Evolutionary conservation across 2,797 vertebrate genomes (phyloP).

Genomic region (Xenops minutus): DNA sequence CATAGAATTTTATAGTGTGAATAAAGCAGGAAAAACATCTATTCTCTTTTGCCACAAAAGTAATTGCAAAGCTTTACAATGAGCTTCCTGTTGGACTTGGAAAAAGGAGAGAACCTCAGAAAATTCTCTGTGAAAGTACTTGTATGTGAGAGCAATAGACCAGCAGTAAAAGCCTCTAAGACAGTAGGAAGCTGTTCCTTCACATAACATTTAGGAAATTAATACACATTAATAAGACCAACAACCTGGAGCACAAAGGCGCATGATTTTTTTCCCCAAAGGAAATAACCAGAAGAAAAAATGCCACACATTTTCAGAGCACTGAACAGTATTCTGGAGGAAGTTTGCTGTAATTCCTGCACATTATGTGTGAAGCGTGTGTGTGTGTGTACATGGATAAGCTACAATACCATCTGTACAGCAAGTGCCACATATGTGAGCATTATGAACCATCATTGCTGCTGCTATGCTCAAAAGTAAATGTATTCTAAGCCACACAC

Average conservation of each 20-base stretch:
- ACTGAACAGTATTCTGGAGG: background rate
- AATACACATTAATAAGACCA: background rate
- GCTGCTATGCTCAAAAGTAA: conserved; percentile 27
- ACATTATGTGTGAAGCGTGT: conserved; percentile 16
- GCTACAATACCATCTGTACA: conserved; percentile 54
- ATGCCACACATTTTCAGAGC: background rate
- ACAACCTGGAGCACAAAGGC: background rate
- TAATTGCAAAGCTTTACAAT: conserved; percentile 50
- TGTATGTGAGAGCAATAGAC: conserved; percentile 18
- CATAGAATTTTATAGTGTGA: background rate
- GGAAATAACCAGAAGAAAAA: background rate
- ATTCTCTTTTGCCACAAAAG: conserved; percentile 59
- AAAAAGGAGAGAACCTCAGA: conserved; percentile 47
- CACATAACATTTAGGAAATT: conserved; percentile 31
- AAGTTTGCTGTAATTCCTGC: conserved; percentile 50
- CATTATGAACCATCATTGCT: conserved; percentile 26
- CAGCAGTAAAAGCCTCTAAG: background rate
- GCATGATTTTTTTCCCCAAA: background rate
- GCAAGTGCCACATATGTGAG: conserved; percentile 43
- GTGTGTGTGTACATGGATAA: conserved; percentile 43
- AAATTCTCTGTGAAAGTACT: conserved; percentile 42
- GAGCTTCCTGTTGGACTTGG: conserved; percentile 61
- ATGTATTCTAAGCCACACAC: conserved; percentile 26
- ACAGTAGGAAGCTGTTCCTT: conserved; percentile 35
- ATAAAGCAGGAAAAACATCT: conserved; percentile 53